Evolutionary conservation across 2,113 vertebrate species (phyloP).

Genomic region (Oenanthe melanoleuca): DNA sequence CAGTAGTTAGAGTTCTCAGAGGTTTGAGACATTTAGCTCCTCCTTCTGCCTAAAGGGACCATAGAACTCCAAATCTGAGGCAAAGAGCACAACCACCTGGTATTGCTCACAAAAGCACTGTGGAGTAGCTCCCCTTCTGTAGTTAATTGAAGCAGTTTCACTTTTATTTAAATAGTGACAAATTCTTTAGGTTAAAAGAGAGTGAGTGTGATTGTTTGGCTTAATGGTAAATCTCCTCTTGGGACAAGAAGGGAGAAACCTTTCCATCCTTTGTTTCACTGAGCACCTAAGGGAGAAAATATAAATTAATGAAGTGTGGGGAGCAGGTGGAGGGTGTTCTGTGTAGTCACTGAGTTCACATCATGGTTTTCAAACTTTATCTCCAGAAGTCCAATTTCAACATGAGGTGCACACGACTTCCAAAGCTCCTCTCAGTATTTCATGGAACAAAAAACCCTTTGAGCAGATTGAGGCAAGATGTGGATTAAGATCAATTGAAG

Average conservation of each 20-base stretch:
- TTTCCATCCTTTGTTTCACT: not conserved
- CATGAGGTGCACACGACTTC: not conserved
- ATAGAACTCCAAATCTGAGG: not conserved
- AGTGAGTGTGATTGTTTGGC: not conserved
- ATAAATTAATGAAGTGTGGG: not conserved
- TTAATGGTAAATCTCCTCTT: not conserved
- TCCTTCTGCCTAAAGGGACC: not conserved
- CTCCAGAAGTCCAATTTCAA: not conserved
- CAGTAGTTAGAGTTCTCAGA: not conserved
- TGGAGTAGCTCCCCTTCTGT: not conserved
- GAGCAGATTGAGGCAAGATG: not conserved
- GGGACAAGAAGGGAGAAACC: rapidly evolving
- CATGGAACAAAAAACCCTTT: not conserved
- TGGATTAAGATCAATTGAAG: not conserved
- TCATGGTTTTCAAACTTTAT: not conserved
- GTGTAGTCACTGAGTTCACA: not conserved
- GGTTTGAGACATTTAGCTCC: not conserved
- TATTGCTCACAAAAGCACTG: not conserved
- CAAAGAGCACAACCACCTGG: not conserved
- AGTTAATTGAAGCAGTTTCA: not conserved
- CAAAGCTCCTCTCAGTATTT: not conserved
- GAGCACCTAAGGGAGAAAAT: not conserved
- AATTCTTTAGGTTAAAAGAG: not conserved
- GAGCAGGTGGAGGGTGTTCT: not conserved
- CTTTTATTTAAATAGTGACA: not conserved